Conservation (phyloP, 2,888 invertebrate genomes). For the Dysmachus trigonus region DNA sequence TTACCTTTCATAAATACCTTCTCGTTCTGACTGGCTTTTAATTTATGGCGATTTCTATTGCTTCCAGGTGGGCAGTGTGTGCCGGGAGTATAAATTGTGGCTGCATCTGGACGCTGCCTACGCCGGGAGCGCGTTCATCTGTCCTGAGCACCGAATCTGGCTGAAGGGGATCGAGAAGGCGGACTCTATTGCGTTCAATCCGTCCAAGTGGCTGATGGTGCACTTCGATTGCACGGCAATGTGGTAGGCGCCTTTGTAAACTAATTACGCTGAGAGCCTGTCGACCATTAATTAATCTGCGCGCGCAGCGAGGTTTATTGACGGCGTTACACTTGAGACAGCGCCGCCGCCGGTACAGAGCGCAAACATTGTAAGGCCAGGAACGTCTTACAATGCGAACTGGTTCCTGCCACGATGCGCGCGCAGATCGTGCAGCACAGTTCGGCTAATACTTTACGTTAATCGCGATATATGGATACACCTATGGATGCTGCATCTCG, state of each 20-base stretch:
- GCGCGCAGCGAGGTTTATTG: slow-evolving; percentile 23
- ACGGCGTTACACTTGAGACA: background rate
- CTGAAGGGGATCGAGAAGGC: slow-evolving; percentile 89
- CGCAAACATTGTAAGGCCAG: background rate
- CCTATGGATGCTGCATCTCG: background rate
- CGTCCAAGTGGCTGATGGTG: slow-evolving; percentile 98
- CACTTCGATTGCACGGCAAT: slow-evolving; percentile 99
- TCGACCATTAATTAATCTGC: slow-evolving; percentile 32
- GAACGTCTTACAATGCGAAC: background rate
- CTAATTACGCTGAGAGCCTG: slow-evolving; percentile 26
- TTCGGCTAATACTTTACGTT: background rate
- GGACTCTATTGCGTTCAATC: slow-evolving; percentile 97
- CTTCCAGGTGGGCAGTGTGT: slow-evolving; percentile 68
- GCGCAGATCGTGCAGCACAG: background rate
- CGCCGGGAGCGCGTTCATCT: slow-evolving; percentile 94
- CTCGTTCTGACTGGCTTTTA: background rate
- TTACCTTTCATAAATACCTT: background rate
- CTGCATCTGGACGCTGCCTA: slow-evolving; percentile 98
- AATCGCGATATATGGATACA: slow-evolving; percentile 7
- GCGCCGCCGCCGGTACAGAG: background rate
- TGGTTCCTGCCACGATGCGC: background rate
- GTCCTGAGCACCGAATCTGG: slow-evolving; percentile 94
- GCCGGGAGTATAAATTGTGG: slow-evolving; percentile 87
- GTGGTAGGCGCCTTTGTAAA: slow-evolving; percentile 75
- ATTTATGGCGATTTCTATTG: background rate